Percentiles rank a stretch among this genome's conserved stretches.
Conservation (phyloP, 2,113 vertebrate genomes). For the Cinclus cinclus region DNA sequence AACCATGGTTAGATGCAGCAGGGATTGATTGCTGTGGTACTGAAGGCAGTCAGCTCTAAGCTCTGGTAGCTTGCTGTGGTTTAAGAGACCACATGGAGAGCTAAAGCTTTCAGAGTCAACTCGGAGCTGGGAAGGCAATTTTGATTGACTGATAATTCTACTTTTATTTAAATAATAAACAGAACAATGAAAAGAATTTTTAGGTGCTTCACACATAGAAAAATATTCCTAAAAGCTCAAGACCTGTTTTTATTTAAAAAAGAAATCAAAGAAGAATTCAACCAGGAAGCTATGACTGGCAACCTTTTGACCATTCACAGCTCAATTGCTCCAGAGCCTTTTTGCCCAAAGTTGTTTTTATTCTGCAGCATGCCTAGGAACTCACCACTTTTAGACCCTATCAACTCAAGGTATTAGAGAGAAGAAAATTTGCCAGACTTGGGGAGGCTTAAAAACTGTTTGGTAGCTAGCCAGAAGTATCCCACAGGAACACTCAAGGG, state of each 20-base stretch:
- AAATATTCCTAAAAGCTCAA: background rate
- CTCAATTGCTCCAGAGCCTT: background rate
- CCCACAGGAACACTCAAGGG: background rate
- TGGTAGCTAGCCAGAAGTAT: background rate
- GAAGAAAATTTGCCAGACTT: background rate
- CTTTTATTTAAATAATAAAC: background rate
- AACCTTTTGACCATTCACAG: background rate
- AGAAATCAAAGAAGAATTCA: background rate
- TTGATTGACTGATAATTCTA: background rate
- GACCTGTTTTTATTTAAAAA: background rate
- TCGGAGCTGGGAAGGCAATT: background rate
- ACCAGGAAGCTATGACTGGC: background rate
- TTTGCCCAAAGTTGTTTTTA: background rate
- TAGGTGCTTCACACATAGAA: background rate
- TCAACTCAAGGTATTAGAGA: background rate
- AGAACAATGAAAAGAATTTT: background rate
- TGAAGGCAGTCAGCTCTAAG: background rate
- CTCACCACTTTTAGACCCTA: background rate
- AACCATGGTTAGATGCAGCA: background rate
- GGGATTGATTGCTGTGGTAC: constrained; percentile 2
- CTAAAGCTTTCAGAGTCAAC: background rate
- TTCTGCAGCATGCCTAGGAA: background rate
- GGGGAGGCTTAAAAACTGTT: background rate
- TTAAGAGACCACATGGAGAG: constrained; percentile 4
- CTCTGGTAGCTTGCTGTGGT: background rate